phyloP scores from a whole-genome alignment of 2,797 vertebrate species.

The Cossypha heuglini region DNA sequence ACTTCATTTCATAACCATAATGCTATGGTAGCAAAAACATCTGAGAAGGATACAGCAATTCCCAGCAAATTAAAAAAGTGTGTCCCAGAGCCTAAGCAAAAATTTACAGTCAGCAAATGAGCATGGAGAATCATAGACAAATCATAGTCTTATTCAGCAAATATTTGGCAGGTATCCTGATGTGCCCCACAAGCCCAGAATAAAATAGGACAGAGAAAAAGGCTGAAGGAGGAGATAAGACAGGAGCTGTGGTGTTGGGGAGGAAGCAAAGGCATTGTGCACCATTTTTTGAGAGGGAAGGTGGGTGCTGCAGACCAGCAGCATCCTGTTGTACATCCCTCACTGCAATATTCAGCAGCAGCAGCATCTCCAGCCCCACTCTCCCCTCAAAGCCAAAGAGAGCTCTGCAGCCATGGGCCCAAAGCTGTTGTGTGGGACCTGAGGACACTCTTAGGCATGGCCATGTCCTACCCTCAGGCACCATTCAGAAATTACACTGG shows the following conservation, averaged over 20 bases:
- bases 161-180: conserved; percentile 49
- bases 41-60: conserved; percentile 25
- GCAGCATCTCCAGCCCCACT: not conserved
- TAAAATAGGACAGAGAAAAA: not conserved
- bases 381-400: not conserved
- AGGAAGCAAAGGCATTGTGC: not conserved
- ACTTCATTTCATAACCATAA: conserved; percentile 34
- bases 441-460: not conserved
- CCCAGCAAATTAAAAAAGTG: conserved; percentile 21
- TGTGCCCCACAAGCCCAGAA: not conserved
- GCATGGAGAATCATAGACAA: not conserved
- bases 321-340: not conserved
- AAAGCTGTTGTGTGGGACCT: fast-evolving
- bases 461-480: not conserved
- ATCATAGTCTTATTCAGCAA: conserved; percentile 37
- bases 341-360: not conserved
- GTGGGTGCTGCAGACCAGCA: not conserved
- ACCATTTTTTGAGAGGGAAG: not conserved
- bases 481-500: not conserved
- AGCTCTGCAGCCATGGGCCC: fast-evolving
- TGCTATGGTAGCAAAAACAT: conserved; percentile 43
- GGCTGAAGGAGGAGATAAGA: not conserved
- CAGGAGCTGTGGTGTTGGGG: not conserved
- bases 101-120: conserved; percentile 35
- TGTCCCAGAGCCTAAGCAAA: not conserved